phyloP scores from a whole-genome alignment of 2,888 invertebrate genomes.

The Dusona sp. region DNA sequence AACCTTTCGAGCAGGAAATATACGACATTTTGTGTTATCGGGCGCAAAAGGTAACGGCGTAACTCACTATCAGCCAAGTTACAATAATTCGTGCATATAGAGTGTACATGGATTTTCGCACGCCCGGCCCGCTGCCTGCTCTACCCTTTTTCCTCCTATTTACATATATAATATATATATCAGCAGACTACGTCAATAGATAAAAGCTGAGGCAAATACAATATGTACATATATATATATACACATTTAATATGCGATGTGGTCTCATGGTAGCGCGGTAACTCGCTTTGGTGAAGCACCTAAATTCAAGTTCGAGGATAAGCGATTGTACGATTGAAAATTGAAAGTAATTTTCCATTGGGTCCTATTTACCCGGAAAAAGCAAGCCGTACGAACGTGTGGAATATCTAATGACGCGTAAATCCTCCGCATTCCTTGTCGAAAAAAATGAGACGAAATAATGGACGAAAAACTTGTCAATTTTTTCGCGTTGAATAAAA shows the following conservation, averaged over 20 bases:
- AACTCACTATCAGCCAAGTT: conserved; percentile 7
- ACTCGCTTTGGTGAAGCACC: background rate
- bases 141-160: background rate
- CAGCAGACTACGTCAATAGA: conserved; percentile 16
- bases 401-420: background rate
- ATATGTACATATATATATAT: background rate
- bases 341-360: background rate
- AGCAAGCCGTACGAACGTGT: background rate
- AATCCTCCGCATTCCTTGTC: too few species aligned
- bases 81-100: background rate
- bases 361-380: background rate
- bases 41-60: background rate
- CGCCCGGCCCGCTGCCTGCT: background rate
- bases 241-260: too few species aligned
- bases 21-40: background rate
- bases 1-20: background rate
- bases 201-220: background rate
- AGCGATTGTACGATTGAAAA: background rate
- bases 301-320: background rate
- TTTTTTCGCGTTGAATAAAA: background rate
- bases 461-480: background rate
- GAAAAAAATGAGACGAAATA: background rate
- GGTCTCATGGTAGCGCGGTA: too few species aligned
- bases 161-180: conserved; percentile 2
- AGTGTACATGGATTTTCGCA: background rate